These are phyloP conservation scores for Drosophila littoralis DNA, from an alignment of 1,140 invertebrate genomes.

Conservation along the genomic window DNA sequence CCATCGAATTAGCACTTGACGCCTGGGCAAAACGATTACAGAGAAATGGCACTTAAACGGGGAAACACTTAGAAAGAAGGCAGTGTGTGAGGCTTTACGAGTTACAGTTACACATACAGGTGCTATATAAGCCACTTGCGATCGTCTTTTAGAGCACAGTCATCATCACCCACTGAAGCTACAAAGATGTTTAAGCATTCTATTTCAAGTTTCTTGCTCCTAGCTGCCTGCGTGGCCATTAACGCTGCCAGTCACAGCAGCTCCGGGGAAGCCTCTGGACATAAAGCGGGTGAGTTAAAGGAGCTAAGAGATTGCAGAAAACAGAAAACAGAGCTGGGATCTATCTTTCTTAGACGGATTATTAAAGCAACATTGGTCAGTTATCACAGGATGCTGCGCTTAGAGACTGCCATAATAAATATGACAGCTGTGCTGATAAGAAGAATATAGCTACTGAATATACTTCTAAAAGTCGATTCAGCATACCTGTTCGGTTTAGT, in stretches of 20 bases:
- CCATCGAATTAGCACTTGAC: constrained; percentile 39
- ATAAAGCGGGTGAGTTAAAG: not conserved
- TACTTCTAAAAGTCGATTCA: too few relatives aligned
- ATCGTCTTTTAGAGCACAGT: constrained; percentile 36
- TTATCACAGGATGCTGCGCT: too few relatives aligned
- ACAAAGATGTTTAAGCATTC: constrained; percentile 39
- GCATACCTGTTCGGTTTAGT: too few relatives aligned
- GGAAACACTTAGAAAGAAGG: constrained; percentile 17
- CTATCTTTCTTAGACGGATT: not conserved
- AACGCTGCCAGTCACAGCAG: not conserved
- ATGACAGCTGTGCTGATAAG: too few relatives aligned
- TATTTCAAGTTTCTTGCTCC: constrained; percentile 20
- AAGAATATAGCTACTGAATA: too few relatives aligned
- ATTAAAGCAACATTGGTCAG: not conserved
- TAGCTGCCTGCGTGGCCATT: constrained; percentile 19
- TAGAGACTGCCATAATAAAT: too few relatives aligned
- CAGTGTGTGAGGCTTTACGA: not conserved
- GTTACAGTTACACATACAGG: not conserved
- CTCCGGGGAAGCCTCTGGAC: not conserved
- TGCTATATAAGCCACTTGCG: constrained; percentile 50
- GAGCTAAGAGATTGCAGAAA: too few relatives aligned
- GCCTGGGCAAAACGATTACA: constrained; percentile 23
- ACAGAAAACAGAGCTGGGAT: too few relatives aligned
- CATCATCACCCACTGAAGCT: constrained; percentile 29
- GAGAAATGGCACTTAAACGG: constrained; percentile 14